These are phyloP conservation scores for Zaprionus bogoriensis DNA, from an alignment of 2,888 invertebrate species.

Conservation along the genomic window DNA sequence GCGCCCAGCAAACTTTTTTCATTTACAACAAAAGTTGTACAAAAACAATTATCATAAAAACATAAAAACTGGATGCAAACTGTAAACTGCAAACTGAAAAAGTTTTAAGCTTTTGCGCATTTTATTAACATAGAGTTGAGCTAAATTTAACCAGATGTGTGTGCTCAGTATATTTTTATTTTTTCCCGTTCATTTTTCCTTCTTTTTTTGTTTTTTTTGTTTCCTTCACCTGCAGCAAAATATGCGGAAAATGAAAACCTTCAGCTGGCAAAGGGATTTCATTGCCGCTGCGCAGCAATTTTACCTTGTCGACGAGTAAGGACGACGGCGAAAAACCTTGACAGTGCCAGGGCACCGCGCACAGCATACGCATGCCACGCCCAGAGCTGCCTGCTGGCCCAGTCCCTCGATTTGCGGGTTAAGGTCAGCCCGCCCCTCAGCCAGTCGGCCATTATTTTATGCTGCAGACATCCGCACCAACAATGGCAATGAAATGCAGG, in stretches of 20 bases:
- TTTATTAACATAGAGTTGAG: slow-evolving; percentile 31
- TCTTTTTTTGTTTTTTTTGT: neutral
- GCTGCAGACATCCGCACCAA: slow-evolving; percentile 65
- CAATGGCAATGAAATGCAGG: slow-evolving; percentile 68
- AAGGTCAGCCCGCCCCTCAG: slow-evolving; percentile 55
- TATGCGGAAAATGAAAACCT: slow-evolving; percentile 35
- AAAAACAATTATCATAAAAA: slow-evolving; percentile 54
- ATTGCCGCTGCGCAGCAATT: slow-evolving; percentile 51
- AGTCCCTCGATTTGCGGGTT: slow-evolving; percentile 50
- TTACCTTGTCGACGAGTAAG: slow-evolving; percentile 56
- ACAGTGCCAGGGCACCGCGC: slow-evolving; percentile 14
- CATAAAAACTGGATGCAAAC: slow-evolving; percentile 32
- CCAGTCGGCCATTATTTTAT: slow-evolving; percentile 54
- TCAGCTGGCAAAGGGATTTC: slow-evolving; percentile 46
- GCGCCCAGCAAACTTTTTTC: slow-evolving; percentile 58
- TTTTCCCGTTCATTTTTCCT: neutral
- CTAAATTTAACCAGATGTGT: slow-evolving; percentile 34
- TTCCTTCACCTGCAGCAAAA: slow-evolving; percentile 14
- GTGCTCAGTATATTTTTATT: too few relatives aligned
- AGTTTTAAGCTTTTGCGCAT: slow-evolving; percentile 39
- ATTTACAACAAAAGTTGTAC: slow-evolving; percentile 46
- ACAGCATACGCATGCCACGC: slow-evolving; percentile 58
- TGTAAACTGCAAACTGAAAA: slow-evolving; percentile 22
- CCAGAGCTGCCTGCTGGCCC: slow-evolving; percentile 23
- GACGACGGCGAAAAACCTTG: slow-evolving; percentile 54